Base-by-base conservation (phyloP, 2,888 invertebrate genomes). In the Drosophila phalerata region DNA sequence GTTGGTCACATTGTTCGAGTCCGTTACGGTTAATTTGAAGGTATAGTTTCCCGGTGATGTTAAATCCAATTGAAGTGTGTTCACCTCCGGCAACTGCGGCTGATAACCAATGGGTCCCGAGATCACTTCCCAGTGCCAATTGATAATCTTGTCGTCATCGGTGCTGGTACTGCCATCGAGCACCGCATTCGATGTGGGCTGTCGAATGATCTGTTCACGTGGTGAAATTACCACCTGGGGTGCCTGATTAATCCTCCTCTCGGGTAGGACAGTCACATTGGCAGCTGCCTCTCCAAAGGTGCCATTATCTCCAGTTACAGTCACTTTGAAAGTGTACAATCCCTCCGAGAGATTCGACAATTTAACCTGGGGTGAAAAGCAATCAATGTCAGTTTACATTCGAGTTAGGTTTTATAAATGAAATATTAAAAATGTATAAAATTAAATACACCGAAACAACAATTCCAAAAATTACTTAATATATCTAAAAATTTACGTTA, bases 61-160 rank as follows among this genome's bases (percentile, higher is more conserved):
- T 9, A 98, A 94, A 92, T 97, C 97, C 38, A 98, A 93, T 74
- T 97, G 96, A 13, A 98, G 93, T 0, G 97, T 98, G 2, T 97
- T 95, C 0, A 95, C 95, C 76, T 97, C 97, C 70, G 95, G 94
- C 30, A 97, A 92, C 56, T 95, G 95, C 0, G 97, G 96, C 86
- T 97, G 96, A 92, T 97, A 98, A 19, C 97, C 97, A 69, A 96
- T 94, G 0, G 98, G 98, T 0, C 97, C 97, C 62, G 96, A 96
- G 37, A 97, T 96, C 34, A 98, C 93, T 92, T 98, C 98, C 98
- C 98, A 99, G 90, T 97, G 97, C 95, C 97, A 98, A 0, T 95
- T 95, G 77, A 96, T 95, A 73, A 98, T 97, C 69, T 95, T 95
- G 89, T 97, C 97, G 89, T 98, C 98, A 81, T 97, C 96, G 90